These are phyloP conservation scores for Noctuana brunneofusca DNA, from an alignment of 2,888 invertebrate genomes.

Conservation along the genomic window DNA sequence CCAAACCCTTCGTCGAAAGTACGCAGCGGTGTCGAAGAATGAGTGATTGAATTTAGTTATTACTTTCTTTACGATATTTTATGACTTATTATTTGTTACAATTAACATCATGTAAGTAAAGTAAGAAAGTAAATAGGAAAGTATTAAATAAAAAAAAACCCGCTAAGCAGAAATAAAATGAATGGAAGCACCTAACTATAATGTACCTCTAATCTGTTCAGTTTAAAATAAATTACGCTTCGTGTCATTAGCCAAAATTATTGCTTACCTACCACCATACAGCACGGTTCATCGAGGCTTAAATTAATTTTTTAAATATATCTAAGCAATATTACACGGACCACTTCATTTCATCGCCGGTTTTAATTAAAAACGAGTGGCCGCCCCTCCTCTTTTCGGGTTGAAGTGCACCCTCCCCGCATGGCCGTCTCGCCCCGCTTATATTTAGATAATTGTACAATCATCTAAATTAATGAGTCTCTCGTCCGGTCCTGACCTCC, in stretches of 20 bases:
- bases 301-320: constrained; percentile 82
- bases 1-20: constrained; percentile 67
- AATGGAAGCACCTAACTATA: too few relatives aligned
- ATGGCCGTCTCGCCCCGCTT: constrained; percentile 79
- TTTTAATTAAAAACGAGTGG: constrained; percentile 83
- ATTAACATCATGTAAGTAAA: too few relatives aligned
- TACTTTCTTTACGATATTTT: background rate
- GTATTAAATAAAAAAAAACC: background rate
- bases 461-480: constrained; percentile 83
- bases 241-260: too few relatives aligned
- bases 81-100: background rate
- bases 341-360: constrained; percentile 82
- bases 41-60: constrained; percentile 20
- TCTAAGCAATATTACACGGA: constrained; percentile 82
- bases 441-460: constrained; percentile 84
- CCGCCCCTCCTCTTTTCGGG: constrained; percentile 78
- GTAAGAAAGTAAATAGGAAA: background rate
- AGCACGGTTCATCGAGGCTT: constrained; percentile 30
- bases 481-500: constrained; percentile 78
- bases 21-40: constrained; percentile 39
- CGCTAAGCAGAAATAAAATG: too few relatives aligned
- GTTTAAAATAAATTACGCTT: too few relatives aligned
- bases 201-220: too few relatives aligned
- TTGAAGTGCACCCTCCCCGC: constrained; percentile 71
- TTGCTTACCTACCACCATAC: background rate